Evolutionary conservation across 2,888 invertebrate species (phyloP).

Genomic region (Coleophora flavipennella): DNA sequence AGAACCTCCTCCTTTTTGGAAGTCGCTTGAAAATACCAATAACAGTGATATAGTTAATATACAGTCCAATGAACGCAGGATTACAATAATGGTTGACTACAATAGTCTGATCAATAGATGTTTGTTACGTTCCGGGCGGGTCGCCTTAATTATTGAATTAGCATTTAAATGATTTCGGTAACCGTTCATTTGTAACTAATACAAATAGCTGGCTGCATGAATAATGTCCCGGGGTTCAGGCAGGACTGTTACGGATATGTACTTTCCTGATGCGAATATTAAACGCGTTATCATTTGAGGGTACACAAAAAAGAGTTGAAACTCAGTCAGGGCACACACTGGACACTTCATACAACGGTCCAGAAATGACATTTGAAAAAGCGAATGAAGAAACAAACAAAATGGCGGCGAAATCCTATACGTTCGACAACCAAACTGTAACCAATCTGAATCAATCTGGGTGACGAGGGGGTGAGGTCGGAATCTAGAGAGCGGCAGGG

Average conservation of each 20-base stretch:
- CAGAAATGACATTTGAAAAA: too few relatives aligned
- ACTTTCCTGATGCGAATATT: constrained; percentile 47
- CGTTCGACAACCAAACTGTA: too few relatives aligned
- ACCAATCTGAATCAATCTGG: too few relatives aligned
- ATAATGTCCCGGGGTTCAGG: constrained; percentile 46
- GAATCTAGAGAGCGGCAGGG: too few relatives aligned
- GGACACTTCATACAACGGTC: too few relatives aligned
- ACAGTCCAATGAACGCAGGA: not conserved
- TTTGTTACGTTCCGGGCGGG: constrained; percentile 56
- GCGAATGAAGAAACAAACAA: too few relatives aligned
- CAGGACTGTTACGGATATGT: constrained; percentile 25
- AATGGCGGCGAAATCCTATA: too few relatives aligned
- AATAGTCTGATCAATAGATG: constrained; percentile 46
- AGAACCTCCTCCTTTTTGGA: too few relatives aligned
- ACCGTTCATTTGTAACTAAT: constrained; percentile 74
- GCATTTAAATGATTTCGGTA: constrained; percentile 74
- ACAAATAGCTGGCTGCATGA: constrained; percentile 69
- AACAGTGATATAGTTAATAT: not conserved
- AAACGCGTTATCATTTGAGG: constrained; percentile 33
- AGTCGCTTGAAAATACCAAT: not conserved
- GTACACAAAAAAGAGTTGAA: constrained; percentile 21
- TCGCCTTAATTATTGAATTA: constrained; percentile 72
- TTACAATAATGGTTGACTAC: constrained; percentile 11
- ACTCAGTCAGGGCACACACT: too few relatives aligned
- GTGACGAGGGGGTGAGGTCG: too few relatives aligned